Conservation (phyloP, 2,888 invertebrate species). For the Drosophila greeni region DNA sequence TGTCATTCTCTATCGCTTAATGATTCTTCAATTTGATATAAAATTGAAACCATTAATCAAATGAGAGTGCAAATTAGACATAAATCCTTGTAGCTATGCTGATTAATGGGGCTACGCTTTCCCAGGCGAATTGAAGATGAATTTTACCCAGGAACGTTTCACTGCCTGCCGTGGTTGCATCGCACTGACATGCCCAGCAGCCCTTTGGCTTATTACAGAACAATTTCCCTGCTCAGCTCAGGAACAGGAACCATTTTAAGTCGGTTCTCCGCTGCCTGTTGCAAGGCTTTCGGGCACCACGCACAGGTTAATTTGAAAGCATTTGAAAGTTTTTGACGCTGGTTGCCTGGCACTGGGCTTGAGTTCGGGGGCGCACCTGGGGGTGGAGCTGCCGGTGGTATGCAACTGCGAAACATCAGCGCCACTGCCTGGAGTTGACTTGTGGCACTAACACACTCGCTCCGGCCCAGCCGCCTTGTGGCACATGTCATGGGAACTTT, state of each 20-base stretch:
- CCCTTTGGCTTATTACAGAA: slow-evolving; percentile 16
- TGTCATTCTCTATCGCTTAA: not conserved
- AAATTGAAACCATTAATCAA: slow-evolving; percentile 10
- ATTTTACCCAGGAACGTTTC: not conserved
- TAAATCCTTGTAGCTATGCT: not conserved
- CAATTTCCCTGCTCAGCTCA: slow-evolving; percentile 18
- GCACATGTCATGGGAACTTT: slow-evolving; percentile 70
- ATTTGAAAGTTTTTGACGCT: slow-evolving; percentile 64
- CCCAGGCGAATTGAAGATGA: not conserved
- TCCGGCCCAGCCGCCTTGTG: slow-evolving; percentile 38
- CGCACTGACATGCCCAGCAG: not conserved
- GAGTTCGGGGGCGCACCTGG: not conserved
- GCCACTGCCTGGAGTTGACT: slow-evolving; percentile 56
- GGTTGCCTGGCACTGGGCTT: slow-evolving; percentile 18
- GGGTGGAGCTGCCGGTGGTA: not conserved
- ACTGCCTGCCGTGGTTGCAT: not conserved
- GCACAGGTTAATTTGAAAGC: slow-evolving; percentile 63
- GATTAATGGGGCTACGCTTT: not conserved
- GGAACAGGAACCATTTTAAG: slow-evolving; percentile 18
- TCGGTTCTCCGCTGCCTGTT: slow-evolving; percentile 37
- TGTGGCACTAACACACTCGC: slow-evolving; percentile 46
- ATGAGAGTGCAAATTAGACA: slow-evolving; percentile 4
- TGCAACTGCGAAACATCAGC: slow-evolving; percentile 21
- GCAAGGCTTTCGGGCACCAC: slow-evolving; percentile 41
- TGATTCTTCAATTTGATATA: not conserved